A percentile compares a stretch with the other conserved stretches of the same genome.
These are phyloP conservation scores for Antennarius maculatus DNA, from an alignment of 2,797 vertebrate species.

Conservation along the genomic window DNA sequence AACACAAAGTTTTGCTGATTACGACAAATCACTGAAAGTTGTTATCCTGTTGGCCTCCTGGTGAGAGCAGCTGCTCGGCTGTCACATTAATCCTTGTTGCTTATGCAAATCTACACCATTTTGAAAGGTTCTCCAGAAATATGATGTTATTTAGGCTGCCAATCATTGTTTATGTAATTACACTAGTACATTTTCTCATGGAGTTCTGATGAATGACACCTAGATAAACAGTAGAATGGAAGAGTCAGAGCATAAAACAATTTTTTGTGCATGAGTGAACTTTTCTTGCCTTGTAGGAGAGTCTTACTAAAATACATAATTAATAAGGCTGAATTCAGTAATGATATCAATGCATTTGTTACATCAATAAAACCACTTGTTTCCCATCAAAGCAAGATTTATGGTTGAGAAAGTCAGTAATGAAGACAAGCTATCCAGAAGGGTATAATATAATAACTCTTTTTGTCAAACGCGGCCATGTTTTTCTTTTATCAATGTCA, in stretches of 20 bases:
- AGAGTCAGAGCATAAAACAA: slow-evolving; percentile 31
- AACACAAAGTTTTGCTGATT: slow-evolving; percentile 81
- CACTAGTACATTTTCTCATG: slow-evolving; percentile 47
- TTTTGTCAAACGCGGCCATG: background rate
- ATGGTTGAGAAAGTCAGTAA: background rate
- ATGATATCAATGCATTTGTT: slow-evolving; percentile 15
- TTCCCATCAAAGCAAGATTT: background rate
- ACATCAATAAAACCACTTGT: slow-evolving; percentile 16
- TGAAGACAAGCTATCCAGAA: background rate
- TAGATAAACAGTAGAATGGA: slow-evolving; percentile 29
- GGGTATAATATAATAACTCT: background rate
- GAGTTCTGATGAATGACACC: slow-evolving; percentile 67
- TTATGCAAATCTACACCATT: slow-evolving; percentile 84
- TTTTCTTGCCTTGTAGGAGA: slow-evolving; percentile 34
- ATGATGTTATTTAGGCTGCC: slow-evolving; percentile 79
- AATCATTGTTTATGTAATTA: slow-evolving; percentile 82
- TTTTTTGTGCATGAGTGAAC: slow-evolving; percentile 27
- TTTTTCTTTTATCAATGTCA: background rate
- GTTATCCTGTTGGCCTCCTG: slow-evolving; percentile 68
- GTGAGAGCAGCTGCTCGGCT: slow-evolving; percentile 80
- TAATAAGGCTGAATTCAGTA: slow-evolving; percentile 16
- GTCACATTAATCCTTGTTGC: slow-evolving; percentile 74
- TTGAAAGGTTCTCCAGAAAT: slow-evolving; percentile 80
- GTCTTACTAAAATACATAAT: slow-evolving; percentile 1
- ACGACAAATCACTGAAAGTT: slow-evolving; percentile 78